Conservation (phyloP, 2,888 invertebrate genomes). For the Isoperla grammatica region DNA sequence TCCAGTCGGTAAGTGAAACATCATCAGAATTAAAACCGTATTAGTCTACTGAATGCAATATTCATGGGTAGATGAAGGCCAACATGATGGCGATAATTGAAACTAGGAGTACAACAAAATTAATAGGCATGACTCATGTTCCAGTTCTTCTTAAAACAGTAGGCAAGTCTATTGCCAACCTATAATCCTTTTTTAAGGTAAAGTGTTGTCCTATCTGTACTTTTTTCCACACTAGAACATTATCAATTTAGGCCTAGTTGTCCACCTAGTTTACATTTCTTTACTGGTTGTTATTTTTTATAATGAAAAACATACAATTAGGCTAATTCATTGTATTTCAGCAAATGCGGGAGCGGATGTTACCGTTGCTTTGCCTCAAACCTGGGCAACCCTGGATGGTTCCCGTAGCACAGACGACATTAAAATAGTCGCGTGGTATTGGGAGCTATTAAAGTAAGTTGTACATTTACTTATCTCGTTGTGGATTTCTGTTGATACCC, state of each 20-base stretch:
- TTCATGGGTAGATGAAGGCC: no score
- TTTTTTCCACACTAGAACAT: no score
- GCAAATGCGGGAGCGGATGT: conserved; percentile 50
- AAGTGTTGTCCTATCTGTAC: no score
- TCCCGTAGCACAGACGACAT: conserved; percentile 77
- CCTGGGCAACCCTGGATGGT: conserved; percentile 74
- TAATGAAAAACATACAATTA: not conserved
- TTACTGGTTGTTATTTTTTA: not conserved
- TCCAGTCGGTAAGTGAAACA: conserved; percentile 59
- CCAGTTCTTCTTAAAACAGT: no score
- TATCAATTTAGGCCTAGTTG: no score
- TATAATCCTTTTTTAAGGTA: no score
- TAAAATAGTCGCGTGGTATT: conserved; percentile 72
- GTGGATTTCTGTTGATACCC: not conserved
- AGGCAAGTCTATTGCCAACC: no score
- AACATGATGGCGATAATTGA: not conserved
- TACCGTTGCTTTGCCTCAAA: conserved; percentile 78
- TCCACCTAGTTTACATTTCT: not conserved
- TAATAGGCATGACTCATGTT: not conserved
- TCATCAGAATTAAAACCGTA: not conserved
- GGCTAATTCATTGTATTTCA: conserved; percentile 36
- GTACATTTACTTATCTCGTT: not conserved
- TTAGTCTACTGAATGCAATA: not conserved
- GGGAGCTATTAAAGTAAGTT: conserved; percentile 67
- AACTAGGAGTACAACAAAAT: not conserved